Evolutionary conservation across 2,113 vertebrate species (phyloP).

Genomic region (Lathamus discolor): DNA sequence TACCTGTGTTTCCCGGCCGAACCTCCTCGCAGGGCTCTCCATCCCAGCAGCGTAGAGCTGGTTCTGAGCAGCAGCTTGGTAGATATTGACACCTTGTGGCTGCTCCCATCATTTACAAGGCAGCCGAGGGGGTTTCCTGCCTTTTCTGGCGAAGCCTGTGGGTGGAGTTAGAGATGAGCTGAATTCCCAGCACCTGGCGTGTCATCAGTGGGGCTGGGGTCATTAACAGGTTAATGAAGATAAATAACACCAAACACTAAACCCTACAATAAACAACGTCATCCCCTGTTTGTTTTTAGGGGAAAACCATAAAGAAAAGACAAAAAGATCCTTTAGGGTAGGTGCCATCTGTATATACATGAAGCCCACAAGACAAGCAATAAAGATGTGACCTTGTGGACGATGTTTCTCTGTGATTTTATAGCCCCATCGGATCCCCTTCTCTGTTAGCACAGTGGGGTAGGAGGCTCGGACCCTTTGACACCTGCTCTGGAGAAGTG

Average conservation of each 20-base stretch:
- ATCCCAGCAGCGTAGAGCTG: accelerated
- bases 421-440: not conserved
- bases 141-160: not conserved
- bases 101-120: not conserved
- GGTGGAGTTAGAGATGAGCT: not conserved
- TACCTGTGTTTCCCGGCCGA: not conserved
- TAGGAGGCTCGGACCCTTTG: not conserved
- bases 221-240: not conserved
- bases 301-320: not conserved
- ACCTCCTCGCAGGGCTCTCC: accelerated
- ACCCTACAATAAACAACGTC: not conserved
- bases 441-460: not conserved
- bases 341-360: not conserved
- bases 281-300: not conserved
- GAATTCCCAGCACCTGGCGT: not conserved
- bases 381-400: not conserved
- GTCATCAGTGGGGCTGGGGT: not conserved
- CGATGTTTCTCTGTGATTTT: not conserved
- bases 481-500: not conserved
- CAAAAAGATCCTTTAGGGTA: not conserved
- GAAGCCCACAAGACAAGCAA: not conserved
- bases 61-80: not conserved
- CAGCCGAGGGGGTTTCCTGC: accelerated
- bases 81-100: slow-evolving; percentile 61
- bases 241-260: not conserved